Base-by-base conservation (phyloP, 2,113 vertebrate species). In the Rattus rattus region DNA sequence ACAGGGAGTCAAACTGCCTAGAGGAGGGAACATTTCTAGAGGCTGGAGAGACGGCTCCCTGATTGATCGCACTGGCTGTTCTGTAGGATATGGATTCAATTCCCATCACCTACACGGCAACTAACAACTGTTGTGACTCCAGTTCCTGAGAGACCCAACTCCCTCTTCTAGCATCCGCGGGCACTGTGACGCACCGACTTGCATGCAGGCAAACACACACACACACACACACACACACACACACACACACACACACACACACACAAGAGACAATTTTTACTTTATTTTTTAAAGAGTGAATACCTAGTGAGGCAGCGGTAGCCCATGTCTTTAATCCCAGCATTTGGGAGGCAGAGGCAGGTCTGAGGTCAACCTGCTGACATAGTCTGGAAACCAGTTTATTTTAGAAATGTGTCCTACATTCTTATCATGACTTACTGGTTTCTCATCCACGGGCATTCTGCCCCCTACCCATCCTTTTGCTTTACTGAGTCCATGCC, bases 351-450 rank as follows among this genome's bases (percentile, higher is more conserved):
- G 36, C n/a, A 22, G n/a, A 73, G 17, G 70, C 36, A 39, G 36
- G 17, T 75, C 24, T 39, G 39, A 75, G 22, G 70, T n/a, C 70
- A 39, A 20, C 70, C 70, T 75, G 13, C 36, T 87, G 65, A 76
- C 67, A 56, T 86, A 43, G 54, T 39, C 67, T 91, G 88, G 70
- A 28, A 33, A 91, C 83, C 67, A 77, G 20, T 77, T 88, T 88
- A 22, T 76, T 79, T 90, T 85, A 94, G 63, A 80, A 94, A 67
- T 39, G 76, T 77, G 89, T 13, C 12, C n/a, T 59, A 94, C 91
- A 43, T 86, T 24, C 47, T 67, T 75, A 65, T 65, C 65, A n/a
- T 86, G 54, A 63, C 24, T 63, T 63, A 10, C 49, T 94, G 54
- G 28, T 9, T 17, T 36, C 43, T 8, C 49, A 17, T 39, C 54